Percentiles rank a stretch among this genome's conserved stretches.
Evolutionary conservation across 1,140 invertebrate genomes (phyloP).

Genomic region (Trachymyrmex cornetzi): DNA sequence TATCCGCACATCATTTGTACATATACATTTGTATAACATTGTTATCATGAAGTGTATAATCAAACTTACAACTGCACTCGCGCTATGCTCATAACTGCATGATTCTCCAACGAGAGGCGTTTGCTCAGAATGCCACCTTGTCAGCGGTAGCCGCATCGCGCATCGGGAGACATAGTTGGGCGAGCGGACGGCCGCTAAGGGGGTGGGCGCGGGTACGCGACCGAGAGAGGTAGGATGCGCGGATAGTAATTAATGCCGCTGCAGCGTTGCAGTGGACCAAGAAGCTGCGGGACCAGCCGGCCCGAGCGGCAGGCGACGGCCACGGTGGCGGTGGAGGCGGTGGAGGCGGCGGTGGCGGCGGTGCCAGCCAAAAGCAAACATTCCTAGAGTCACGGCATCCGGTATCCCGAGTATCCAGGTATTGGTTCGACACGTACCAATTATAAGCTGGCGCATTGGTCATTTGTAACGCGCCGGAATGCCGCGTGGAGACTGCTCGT

Average conservation of each 20-base stretch:
- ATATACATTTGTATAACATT: neutral
- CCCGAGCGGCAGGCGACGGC: neutral
- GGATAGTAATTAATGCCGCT: slow-evolving; percentile 72
- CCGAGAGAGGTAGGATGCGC: slow-evolving; percentile 36
- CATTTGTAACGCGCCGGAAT: slow-evolving; percentile 57
- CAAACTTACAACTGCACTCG: neutral
- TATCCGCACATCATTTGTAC: neutral
- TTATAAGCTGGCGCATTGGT: slow-evolving; percentile 68
- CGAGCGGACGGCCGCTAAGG: slow-evolving; percentile 23
- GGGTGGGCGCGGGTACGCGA: neutral
- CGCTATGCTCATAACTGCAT: slow-evolving; percentile 8
- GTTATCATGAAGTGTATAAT: neutral
- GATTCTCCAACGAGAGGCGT: slow-evolving; percentile 47
- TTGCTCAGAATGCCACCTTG: slow-evolving; percentile 54
- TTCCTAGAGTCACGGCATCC: slow-evolving; percentile 65
- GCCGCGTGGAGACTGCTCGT: slow-evolving; percentile 49
- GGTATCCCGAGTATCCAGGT: slow-evolving; percentile 63
- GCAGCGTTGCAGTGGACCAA: slow-evolving; percentile 67
- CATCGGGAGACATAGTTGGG: slow-evolving; percentile 45
- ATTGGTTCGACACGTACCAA: slow-evolving; percentile 73
- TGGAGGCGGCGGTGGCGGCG: slow-evolving; percentile 5
- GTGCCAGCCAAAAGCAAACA: slow-evolving; percentile 69
- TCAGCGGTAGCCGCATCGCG: slow-evolving; percentile 52
- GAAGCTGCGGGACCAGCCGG: slow-evolving; percentile 62
- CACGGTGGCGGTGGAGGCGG: neutral